These are phyloP conservation scores for Telmatherina bonti DNA, from an alignment of 2,797 vertebrate genomes.

Conservation along the genomic window DNA sequence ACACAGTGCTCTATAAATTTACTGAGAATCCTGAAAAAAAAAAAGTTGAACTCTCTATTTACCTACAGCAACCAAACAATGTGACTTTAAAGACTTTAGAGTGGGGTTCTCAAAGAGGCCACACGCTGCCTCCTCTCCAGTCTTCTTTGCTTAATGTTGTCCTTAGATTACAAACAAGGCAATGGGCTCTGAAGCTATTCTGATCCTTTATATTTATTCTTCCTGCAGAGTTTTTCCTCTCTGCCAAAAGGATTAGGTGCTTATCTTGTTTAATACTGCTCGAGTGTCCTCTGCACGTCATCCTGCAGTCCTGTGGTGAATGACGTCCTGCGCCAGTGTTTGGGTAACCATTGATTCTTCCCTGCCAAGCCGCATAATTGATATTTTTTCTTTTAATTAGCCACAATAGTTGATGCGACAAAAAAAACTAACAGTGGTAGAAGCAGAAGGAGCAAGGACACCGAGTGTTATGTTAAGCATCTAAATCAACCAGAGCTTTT, in stretches of 20 bases:
- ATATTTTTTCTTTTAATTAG: conserved; percentile 55
- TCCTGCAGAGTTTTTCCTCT: conserved; percentile 36
- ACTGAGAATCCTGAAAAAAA: conserved; percentile 19
- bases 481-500: conserved; percentile 58
- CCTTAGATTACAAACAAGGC: conserved; percentile 38
- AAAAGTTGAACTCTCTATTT: neutral
- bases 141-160: conserved; percentile 27
- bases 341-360: conserved; percentile 35
- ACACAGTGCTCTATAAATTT: conserved; percentile 7
- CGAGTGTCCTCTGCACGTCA: conserved; percentile 65
- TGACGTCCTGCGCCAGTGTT: conserved; percentile 43
- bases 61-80: conserved; percentile 10
- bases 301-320: conserved; percentile 37
- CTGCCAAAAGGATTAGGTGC: conserved; percentile 71
- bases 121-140: conserved; percentile 35
- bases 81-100: neutral
- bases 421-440: conserved; percentile 20
- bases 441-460: conserved; percentile 8
- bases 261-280: conserved; percentile 61
- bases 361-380: conserved; percentile 19
- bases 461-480: conserved; percentile 48
- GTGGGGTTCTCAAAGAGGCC: conserved; percentile 26
- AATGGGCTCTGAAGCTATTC: conserved; percentile 28
- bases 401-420: conserved; percentile 32
- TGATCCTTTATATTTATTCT: conserved; percentile 62